Base-by-base conservation (phyloP, 2,888 invertebrate genomes). In the Subacronicta megacephala region DNA sequence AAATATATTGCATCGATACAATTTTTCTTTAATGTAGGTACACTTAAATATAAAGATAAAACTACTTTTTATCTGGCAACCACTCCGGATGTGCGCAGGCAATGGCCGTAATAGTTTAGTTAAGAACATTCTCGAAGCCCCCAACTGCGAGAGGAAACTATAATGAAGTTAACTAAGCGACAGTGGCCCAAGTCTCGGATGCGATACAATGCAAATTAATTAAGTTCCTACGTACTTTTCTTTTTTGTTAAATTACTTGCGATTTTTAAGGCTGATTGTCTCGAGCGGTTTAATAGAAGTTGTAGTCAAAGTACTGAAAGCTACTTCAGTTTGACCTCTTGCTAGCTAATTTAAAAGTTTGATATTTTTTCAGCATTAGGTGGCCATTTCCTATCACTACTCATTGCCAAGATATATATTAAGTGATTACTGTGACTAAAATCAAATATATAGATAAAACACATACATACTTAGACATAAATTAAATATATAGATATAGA, bases 101-200 rank as follows among this genome's bases (percentile, higher is more conserved):
- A 66, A 57, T 70, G 64, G 75, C 77, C 69, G 72, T 82, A 81
- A 85, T 83, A 85, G 84, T 85, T 84, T 80, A 84, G 82, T 77
- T 82, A 83, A 78, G 82, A 87, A 84, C 82, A 81, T 85, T 87
- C 80, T 71, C 77, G 50, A 70, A 63, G 64, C 62, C 70, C 54
- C 74, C 62, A 73, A 83, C 80, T 82, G 78, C 75, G 67, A 73
- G 78, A 78, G 84, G 82, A 81, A 86, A 85, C 83, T 85, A 83
- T 89, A 90, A 90, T 89, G 87, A 87, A 87, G 83, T 89, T 87
- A 85, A 82, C 84, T 84, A 85, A 87, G 84, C 82, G 77, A 78
- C 81, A 75, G 77, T 81, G 77, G 76, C 75, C 78, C 75, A 68
- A 78, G 71, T 72, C 70, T 52, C 47, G 61, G 58, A 72, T 67